Percentiles rank a stretch among this genome's conserved stretches.
These are phyloP conservation scores for Erpobdella octoculata DNA, from an alignment of 2,888 invertebrate species.

Conservation along the genomic window DNA sequence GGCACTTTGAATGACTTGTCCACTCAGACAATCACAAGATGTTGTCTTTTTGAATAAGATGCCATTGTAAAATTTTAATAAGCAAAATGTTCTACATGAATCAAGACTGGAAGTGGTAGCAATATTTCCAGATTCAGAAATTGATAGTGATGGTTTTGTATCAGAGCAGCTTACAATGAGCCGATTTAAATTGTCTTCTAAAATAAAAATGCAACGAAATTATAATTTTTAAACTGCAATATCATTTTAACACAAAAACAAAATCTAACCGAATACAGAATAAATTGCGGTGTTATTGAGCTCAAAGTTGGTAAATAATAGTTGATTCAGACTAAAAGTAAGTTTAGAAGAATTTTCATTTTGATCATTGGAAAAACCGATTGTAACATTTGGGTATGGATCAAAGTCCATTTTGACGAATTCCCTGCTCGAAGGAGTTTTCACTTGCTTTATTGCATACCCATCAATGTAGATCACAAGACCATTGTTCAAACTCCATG, in stretches of 20 bases:
- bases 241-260: background rate
- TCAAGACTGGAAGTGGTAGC: background rate
- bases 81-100: background rate
- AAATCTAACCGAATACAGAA: conserved; percentile 14
- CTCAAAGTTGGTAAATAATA: conserved; percentile 4
- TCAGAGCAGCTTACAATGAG: conserved; percentile 3
- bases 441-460: conserved; percentile 26
- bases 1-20: background rate
- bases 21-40: conserved; percentile 15
- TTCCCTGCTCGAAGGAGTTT: conserved; percentile 27
- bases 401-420: conserved; percentile 33
- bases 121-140: background rate
- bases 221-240: background rate
- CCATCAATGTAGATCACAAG: conserved; percentile 42
- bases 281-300: background rate
- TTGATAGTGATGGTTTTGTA: background rate
- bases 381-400: conserved; percentile 32
- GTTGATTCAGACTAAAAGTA: background rate
- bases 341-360: background rate
- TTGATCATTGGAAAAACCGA: conserved; percentile 33
- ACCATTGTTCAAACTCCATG: conserved; percentile 30
- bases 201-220: background rate
- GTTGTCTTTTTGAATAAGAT: background rate
- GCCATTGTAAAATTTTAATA: background rate
- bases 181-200: conserved; percentile 2